Conservation (phyloP, 1,140 invertebrate species). For the Zaprionus africanus region DNA sequence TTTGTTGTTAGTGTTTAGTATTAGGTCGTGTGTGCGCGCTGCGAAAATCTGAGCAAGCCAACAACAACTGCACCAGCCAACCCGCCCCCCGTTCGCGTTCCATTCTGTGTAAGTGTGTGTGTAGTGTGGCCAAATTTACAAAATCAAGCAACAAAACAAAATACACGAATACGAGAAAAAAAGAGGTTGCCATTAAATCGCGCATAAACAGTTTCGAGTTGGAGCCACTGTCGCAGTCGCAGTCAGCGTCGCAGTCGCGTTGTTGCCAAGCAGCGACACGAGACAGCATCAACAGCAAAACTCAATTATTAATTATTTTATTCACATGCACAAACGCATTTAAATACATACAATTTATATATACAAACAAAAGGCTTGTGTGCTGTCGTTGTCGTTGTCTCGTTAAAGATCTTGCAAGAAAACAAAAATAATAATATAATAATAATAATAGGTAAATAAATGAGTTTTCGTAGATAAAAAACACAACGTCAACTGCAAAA, state of each 20-base stretch:
- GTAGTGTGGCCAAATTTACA: slow-evolving; percentile 23
- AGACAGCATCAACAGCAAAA: slow-evolving; percentile 4
- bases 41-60: slow-evolving; percentile 62
- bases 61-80: slow-evolving; percentile 1
- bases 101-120: background rate
- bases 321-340: background rate
- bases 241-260: slow-evolving; percentile 13
- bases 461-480: slow-evolving; percentile 65
- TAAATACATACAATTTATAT: background rate
- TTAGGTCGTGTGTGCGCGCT: slow-evolving; percentile 58
- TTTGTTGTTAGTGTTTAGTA: slow-evolving; percentile 48
- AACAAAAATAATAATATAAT: slow-evolving; percentile 42
- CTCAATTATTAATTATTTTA: slow-evolving; percentile 36
- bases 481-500: slow-evolving; percentile 71
- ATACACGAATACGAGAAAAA: slow-evolving; percentile 39
- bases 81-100: slow-evolving; percentile 51
- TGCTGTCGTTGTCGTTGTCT: slow-evolving; percentile 20
- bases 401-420: slow-evolving; percentile 41
- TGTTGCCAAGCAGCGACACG: slow-evolving; percentile 30
- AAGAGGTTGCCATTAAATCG: slow-evolving; percentile 57
- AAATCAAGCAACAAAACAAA: slow-evolving; percentile 17
- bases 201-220: slow-evolving; percentile 42
- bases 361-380: background rate
- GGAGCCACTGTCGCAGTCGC: slow-evolving; percentile 11
- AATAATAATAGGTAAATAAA: slow-evolving; percentile 47